Conservation (phyloP, 2,888 invertebrate species). For the Agrotis segetum region DNA sequence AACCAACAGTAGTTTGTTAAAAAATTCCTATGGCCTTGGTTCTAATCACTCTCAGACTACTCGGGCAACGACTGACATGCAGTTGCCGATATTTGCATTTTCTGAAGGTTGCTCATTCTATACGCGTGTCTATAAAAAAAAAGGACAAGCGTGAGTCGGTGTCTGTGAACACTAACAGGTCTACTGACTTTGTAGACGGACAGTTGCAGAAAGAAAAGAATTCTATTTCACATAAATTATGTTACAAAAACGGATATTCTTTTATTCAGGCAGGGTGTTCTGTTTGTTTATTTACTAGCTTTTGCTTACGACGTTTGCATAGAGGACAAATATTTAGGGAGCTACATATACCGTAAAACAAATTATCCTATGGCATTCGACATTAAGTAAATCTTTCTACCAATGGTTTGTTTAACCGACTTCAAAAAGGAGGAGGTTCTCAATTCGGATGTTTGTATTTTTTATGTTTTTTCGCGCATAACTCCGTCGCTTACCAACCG, state of each 20-base stretch:
- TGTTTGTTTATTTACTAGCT: background rate
- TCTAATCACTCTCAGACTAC: conserved; percentile 64
- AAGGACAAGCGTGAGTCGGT: conserved; percentile 23
- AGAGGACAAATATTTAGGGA: no score
- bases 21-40: conserved; percentile 56
- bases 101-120: conserved; percentile 60
- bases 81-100: conserved; percentile 64
- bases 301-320: background rate
- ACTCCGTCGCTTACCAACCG: no score
- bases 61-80: conserved; percentile 64
- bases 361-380: no score
- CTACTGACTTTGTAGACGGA: background rate
- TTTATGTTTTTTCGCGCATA: no score
- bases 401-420: background rate
- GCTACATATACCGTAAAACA: background rate
- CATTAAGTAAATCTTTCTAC: background rate
- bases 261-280: conserved; percentile 4
- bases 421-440: no score
- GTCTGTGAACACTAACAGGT: conserved; percentile 16
- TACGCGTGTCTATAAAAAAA: conserved; percentile 55
- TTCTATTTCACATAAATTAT: background rate
- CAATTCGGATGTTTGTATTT: no score
- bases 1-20: conserved; percentile 32
- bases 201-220: background rate
- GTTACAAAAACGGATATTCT: background rate